Evolutionary conservation across 2,888 invertebrate species (phyloP), one percentile per base, ranked within the genome.

Genomic region (Terebella lapidaria): DNA sequence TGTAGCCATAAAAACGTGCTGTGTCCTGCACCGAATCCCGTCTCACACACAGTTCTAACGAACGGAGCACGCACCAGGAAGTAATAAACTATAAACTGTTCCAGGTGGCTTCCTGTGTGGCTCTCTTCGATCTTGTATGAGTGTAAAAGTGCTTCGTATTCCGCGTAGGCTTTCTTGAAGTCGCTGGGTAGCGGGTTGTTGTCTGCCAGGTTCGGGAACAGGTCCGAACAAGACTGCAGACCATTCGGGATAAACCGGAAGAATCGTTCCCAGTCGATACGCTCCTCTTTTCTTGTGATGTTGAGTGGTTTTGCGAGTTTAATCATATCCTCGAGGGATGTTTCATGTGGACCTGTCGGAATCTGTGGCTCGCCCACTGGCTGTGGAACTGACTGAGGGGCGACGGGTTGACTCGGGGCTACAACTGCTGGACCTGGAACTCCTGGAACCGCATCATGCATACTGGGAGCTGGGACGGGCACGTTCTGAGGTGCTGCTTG

Each of bases 21-120:
- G 26, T 56, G 60, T 1, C 63, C 63, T 18, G 57, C 60, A 26
- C 55, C 58, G 51, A 63, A 63, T 4, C 63, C 63, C 3, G 57
- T 57, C 29, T 59, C 60, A 27, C 63, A 63, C 10, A 63, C 57
- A 15, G 47, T 63, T n/a, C 22, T 45, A 5, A 63, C 58, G 30
- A 54, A 54, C 22, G 57, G 51, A 20, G 35, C 35, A 24, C 30
- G 20, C 10, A 30, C 52, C 22, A 57, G 5, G 30, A 18, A 15
- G 15, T 45, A 52, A 27, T 52, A 57, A 1, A 52, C 30, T 24
- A 27, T 27, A 28, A 3, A 28, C 35, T 57, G 29, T 22, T 28
- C 55, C 20, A 30, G 49, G 49, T 49, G 22, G 15, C 5, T 5
- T 15, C n/a, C 49, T 15, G 5, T 49, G 49, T 22, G 10, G 5